Base-by-base conservation (phyloP, 1,140 invertebrate genomes). In the Listronotus oregonensis region DNA sequence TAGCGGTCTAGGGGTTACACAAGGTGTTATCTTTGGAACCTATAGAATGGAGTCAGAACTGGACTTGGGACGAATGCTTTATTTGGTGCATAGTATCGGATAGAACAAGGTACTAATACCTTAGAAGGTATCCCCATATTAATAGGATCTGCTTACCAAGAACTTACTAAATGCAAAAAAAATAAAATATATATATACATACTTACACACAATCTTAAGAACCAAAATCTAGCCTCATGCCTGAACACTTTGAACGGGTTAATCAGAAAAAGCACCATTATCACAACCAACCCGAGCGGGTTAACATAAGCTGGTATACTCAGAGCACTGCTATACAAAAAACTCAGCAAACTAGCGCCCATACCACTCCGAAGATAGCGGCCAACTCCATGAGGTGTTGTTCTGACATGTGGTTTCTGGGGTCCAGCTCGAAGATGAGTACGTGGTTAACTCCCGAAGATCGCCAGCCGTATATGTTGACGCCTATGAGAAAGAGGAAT, bases 391-490 rank as follows among this genome's bases (percentile, higher is more conserved):
- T 90, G 0, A 96, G 81, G 72, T 95, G 90, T 72, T 94, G 91
- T 76, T 95, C 92, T 2, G 92, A 87, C 0, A 89, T 79, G 82
- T 96, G 94, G 79, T 94, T 92, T 50, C 94, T 81, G 1, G 94
- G 94, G 82, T 96, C 92, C 31, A 97, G 81, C 79, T 96, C 95
- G 75, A 97, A 96, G 66, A 96, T 97, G 0, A 96, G 84, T 0
- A 97, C 94, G 79, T 97, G 94, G 79, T 97, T 95, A 11, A 95
- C 92, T 14, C 94, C 94, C 0, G 92, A 92, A 44, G 89, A 89
- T 55, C 92, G 82, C 93, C 93, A 97, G 49, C 91, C 92, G 74
- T 94, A 94, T 7, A 89, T 92, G 79, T 97, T 97, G 40, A 96
- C 85, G 47, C 94, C 93, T 75, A 95, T 89, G 0, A 96, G 81